phyloP scores from a whole-genome alignment of 2,113 vertebrate species.

The Tetraodon nigroviridis region DNA sequence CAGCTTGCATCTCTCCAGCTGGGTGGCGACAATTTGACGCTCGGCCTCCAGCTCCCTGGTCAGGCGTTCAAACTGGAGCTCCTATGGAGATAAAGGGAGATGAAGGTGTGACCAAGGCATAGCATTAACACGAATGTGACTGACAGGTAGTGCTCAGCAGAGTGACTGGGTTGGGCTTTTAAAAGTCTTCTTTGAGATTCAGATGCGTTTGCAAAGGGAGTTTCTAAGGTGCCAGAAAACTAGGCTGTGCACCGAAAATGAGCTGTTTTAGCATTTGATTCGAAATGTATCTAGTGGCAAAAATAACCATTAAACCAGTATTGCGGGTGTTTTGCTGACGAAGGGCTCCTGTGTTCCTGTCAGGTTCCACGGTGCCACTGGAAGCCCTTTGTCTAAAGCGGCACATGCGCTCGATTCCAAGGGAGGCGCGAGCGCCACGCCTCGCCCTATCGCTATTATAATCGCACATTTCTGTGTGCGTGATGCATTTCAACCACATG shows the following conservation, averaged over 20 bases:
- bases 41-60: slow-evolving; percentile 97
- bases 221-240: too few relatives aligned
- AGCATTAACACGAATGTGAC: slow-evolving; percentile 22
- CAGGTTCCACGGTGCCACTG: neutral
- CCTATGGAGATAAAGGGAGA: slow-evolving; percentile 70
- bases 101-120: neutral
- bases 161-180: slow-evolving; percentile 19
- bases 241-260: too few relatives aligned
- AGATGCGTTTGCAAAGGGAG: too few relatives aligned
- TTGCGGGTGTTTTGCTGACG: too few relatives aligned
- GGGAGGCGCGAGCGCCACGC: neutral
- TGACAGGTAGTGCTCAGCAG: slow-evolving; percentile 31
- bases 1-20: slow-evolving; percentile 97
- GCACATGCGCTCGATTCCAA: neutral
- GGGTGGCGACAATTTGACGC: slow-evolving; percentile 94
- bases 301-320: too few relatives aligned
- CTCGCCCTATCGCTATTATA: neutral
- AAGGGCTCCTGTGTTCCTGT: too few relatives aligned
- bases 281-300: too few relatives aligned
- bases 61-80: slow-evolving; percentile 96
- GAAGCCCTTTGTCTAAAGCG: neutral
- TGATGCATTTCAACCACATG: slow-evolving; percentile 29
- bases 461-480: slow-evolving; percentile 2
- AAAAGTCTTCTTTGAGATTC: slow-evolving; percentile 5
- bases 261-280: too few relatives aligned